These are phyloP conservation scores for Dinocampus coccinellae DNA, from an alignment of 2,888 invertebrate species.

Conservation along the genomic window DNA sequence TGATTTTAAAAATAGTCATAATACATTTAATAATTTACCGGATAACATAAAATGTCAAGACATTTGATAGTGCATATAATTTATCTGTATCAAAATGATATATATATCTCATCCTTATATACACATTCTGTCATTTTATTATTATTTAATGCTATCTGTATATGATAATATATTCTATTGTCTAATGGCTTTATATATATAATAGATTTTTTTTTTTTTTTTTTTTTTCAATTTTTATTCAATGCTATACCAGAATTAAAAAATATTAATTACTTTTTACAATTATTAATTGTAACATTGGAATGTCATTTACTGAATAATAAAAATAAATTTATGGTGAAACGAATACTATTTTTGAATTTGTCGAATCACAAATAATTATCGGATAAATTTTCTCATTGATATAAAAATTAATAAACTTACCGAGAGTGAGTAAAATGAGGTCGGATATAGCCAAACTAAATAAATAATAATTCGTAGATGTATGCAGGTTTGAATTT, in stretches of 20 bases:
- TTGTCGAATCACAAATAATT: not conserved
- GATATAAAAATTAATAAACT: slow-evolving; percentile 65
- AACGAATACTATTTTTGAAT: too few relatives aligned
- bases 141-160: slow-evolving; percentile 16
- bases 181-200: too few relatives aligned
- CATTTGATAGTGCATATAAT: slow-evolving; percentile 35
- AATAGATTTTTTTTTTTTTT: too few relatives aligned
- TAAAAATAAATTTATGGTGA: too few relatives aligned
- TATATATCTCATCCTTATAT: slow-evolving; percentile 9
- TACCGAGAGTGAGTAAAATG: slow-evolving; percentile 84
- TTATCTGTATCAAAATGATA: not conserved
- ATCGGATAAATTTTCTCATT: not conserved
- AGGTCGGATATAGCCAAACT: slow-evolving; percentile 90
- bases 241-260: too few relatives aligned
- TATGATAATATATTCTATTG: too few relatives aligned
- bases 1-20: not conserved
- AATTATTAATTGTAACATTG: too few relatives aligned
- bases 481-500: slow-evolving; percentile 87
- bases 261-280: too few relatives aligned
- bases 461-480: slow-evolving; percentile 93
- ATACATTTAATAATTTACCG: not conserved
- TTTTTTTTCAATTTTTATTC: too few relatives aligned
- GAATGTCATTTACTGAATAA: too few relatives aligned
- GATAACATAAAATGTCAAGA: slow-evolving; percentile 39
- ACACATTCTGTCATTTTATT: slow-evolving; percentile 12